These are phyloP conservation scores for Oithona nana DNA, from an alignment of 2,888 invertebrate genomes.

Conservation along the genomic window DNA sequence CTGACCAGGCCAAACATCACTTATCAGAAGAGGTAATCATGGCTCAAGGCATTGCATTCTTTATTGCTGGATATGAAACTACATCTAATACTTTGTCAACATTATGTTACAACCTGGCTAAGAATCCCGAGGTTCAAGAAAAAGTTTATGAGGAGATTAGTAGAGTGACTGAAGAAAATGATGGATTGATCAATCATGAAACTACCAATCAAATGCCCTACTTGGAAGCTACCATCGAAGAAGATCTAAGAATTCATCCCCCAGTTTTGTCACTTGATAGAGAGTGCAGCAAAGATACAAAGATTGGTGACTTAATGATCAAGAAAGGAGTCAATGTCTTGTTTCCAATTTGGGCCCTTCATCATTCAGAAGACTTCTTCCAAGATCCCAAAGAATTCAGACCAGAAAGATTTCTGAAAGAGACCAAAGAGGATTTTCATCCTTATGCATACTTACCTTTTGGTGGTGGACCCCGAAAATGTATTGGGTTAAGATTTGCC, in stretches of 20 bases:
- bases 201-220: neutral
- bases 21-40: slow-evolving; percentile 6
- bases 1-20: neutral
- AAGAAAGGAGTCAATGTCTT: neutral
- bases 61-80: slow-evolving; percentile 17
- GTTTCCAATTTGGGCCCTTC: neutral
- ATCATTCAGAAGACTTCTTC: neutral
- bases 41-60: slow-evolving; percentile 13
- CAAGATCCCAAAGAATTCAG: neutral
- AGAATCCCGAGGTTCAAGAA: slow-evolving; percentile 16
- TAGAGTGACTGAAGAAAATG: neutral
- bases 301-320: neutral
- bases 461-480: neutral
- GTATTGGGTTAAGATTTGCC: neutral
- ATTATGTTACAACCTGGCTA: slow-evolving; percentile 12
- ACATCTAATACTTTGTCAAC: slow-evolving; percentile 13
- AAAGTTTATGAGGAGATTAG: slow-evolving; percentile 4
- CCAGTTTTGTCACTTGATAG: neutral
- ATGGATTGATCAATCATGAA: neutral
- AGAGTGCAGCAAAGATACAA: neutral
- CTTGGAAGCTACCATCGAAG: neutral
- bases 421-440: neutral
- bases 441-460: neutral
- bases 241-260: neutral
- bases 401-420: neutral